These are phyloP conservation scores for Drosophila demipolita DNA, from an alignment of 2,888 invertebrate species.

Conservation along the genomic window DNA sequence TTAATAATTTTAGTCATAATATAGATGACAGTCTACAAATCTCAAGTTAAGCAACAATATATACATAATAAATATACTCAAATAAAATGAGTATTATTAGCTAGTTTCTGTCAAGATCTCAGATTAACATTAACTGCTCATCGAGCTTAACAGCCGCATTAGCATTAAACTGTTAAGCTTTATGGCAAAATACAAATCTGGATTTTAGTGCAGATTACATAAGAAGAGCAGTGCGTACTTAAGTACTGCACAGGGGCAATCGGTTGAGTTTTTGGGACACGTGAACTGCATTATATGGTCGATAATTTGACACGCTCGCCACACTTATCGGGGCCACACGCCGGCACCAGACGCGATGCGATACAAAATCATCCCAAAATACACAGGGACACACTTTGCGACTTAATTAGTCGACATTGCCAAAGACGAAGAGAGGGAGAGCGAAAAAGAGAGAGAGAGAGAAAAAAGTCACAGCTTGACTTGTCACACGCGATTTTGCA, in stretches of 20 bases:
- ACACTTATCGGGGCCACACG: constrained; percentile 71
- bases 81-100: not conserved
- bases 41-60: not conserved
- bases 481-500: constrained; percentile 53
- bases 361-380: constrained; percentile 37
- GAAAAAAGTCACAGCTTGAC: constrained; percentile 1
- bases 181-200: constrained; percentile 46
- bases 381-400: constrained; percentile 73
- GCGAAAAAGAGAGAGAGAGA: not conserved
- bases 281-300: constrained; percentile 74
- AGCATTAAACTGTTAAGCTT: constrained; percentile 15
- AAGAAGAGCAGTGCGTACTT: constrained; percentile 12
- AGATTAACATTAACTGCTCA: constrained; percentile 25
- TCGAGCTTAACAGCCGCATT: constrained; percentile 20
- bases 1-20: not conserved
- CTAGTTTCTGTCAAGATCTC: not conserved
- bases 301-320: constrained; percentile 74
- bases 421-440: constrained; percentile 26
- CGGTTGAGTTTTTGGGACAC: constrained; percentile 53
- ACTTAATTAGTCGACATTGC: constrained; percentile 73
- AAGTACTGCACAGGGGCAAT: constrained; percentile 29
- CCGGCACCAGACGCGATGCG: constrained; percentile 40
- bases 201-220: constrained; percentile 35
- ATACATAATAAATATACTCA: not conserved
- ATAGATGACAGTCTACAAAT: not conserved